These are phyloP conservation scores for Sialis fuliginosa DNA, from an alignment of 2,888 invertebrate species.

Conservation along the genomic window DNA sequence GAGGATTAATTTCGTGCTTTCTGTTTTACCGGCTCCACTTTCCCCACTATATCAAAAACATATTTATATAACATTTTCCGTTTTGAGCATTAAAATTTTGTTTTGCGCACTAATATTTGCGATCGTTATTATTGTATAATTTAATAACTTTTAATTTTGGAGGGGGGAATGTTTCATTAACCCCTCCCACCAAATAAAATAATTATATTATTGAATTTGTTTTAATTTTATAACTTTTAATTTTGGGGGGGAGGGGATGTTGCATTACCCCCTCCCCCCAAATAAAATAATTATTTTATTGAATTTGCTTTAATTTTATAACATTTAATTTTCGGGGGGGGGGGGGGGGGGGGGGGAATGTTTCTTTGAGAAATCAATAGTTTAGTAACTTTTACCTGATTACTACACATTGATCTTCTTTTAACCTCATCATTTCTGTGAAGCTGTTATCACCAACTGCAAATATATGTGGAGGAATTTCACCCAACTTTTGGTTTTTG, in stretches of 20 bases:
- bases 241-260: no score
- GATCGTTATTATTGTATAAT: no score
- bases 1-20: slow-evolving; percentile 84
- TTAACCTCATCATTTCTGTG: slow-evolving; percentile 54
- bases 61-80: slow-evolving; percentile 1
- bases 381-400: slow-evolving; percentile 51
- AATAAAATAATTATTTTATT: no score
- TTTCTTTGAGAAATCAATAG: no score
- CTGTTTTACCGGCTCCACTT: slow-evolving; percentile 92
- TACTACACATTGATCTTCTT: slow-evolving; percentile 80
- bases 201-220: not conserved
- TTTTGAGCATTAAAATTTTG: no score
- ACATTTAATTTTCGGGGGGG: no score
- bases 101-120: no score
- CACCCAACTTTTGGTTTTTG: slow-evolving; percentile 63
- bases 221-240: not conserved
- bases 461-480: slow-evolving; percentile 87
- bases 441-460: slow-evolving; percentile 88
- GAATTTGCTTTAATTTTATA: no score
- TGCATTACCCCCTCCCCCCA: no score
- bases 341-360: no score
- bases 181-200: slow-evolving; percentile 3
- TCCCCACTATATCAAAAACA: slow-evolving; percentile 55
- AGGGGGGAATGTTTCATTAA: no score
- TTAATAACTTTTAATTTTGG: no score